Evolutionary conservation across 2,113 vertebrate species (phyloP).

Genomic region (Corythoichthys intestinalis): DNA sequence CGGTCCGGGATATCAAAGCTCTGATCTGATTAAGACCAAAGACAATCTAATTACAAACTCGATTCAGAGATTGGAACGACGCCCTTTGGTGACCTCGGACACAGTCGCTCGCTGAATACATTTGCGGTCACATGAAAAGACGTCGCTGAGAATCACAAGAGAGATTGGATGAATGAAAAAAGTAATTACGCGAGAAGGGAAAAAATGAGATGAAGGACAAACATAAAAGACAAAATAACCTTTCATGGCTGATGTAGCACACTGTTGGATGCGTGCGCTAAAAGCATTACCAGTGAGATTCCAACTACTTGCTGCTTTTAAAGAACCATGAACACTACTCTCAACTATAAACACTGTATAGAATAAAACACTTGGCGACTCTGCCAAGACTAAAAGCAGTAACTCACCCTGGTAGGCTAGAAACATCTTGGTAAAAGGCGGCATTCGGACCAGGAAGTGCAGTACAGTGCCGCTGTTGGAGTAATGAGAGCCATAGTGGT

Average conservation of each 20-base stretch:
- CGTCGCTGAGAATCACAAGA: constrained; percentile 43
- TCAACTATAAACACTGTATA: not conserved
- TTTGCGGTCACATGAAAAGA: constrained; percentile 49
- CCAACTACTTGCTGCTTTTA: constrained; percentile 19
- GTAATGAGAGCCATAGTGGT: constrained; percentile 98
- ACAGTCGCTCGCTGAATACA: constrained; percentile 42
- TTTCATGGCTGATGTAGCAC: constrained; percentile 35
- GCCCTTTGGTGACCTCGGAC: constrained; percentile 59
- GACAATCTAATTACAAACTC: constrained; percentile 57
- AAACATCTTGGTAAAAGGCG: constrained; percentile 99
- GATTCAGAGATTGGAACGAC: constrained; percentile 51
- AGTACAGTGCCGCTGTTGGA: constrained; percentile 98
- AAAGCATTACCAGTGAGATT: constrained; percentile 20
- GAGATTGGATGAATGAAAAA: constrained; percentile 32
- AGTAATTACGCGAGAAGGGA: constrained; percentile 25
- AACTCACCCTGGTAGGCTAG: constrained; percentile 92
- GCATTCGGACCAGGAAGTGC: constrained; percentile 95
- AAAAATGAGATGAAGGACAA: constrained; percentile 11
- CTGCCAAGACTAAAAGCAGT: not conserved
- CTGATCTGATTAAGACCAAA: constrained; percentile 82
- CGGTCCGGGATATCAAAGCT: constrained; percentile 99
- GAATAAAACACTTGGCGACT: not conserved
- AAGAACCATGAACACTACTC: constrained; percentile 12
- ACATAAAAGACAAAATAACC: constrained; percentile 20
- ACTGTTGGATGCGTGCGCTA: constrained; percentile 15